Evolutionary conservation across 2,888 invertebrate species (phyloP).

Genomic region (Calameuta pallipes): DNA sequence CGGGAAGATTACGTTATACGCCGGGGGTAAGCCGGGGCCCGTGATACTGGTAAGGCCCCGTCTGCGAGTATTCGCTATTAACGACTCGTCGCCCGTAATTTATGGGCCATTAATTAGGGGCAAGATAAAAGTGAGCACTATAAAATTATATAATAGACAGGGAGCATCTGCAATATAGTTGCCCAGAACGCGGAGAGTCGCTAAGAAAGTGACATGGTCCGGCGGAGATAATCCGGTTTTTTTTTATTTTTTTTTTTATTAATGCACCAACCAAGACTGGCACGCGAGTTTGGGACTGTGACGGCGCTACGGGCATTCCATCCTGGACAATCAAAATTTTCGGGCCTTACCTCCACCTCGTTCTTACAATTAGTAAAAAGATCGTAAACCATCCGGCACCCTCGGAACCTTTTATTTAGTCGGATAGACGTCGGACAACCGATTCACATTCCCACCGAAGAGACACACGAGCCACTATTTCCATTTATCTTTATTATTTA

Average conservation of each 20-base stretch:
- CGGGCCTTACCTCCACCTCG: conserved; percentile 30
- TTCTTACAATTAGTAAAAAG: conserved; percentile 13
- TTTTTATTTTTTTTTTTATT: neutral
- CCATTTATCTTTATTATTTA: neutral
- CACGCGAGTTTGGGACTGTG: neutral
- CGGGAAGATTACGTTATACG: conserved; percentile 28
- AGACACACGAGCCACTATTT: neutral
- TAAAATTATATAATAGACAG: conserved; percentile 57
- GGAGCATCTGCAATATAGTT: conserved; percentile 8
- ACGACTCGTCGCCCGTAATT: conserved; percentile 60
- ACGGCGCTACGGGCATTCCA: neutral
- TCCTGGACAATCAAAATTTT: neutral
- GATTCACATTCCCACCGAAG: neutral
- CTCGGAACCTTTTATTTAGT: neutral
- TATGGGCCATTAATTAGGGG: conserved; percentile 62
- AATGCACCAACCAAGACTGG: neutral
- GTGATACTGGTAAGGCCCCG: conserved; percentile 10
- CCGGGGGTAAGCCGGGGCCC: conserved; percentile 15
- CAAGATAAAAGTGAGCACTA: conserved; percentile 52
- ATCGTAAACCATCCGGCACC: conserved; percentile 14
- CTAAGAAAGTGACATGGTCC: neutral
- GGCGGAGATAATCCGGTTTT: neutral
- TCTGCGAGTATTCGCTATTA: conserved; percentile 43
- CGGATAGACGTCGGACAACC: neutral
- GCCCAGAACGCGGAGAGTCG: neutral